A percentile compares a stretch with the other conserved stretches of the same genome.
phyloP scores from a whole-genome alignment of 2,888 invertebrate genomes.

The Andrena camellia region DNA sequence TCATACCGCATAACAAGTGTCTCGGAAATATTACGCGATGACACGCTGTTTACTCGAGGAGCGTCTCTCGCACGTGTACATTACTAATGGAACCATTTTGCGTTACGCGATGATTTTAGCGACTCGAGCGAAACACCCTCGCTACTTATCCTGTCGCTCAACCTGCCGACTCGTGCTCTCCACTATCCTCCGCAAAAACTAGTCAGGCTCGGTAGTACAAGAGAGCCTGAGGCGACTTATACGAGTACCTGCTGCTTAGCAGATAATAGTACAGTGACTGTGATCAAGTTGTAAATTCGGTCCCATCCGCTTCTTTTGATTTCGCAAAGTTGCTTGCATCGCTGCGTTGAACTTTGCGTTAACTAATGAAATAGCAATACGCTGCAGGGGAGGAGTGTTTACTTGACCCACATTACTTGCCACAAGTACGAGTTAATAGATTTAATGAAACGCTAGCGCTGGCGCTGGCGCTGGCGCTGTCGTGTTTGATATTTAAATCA shows the following conservation, averaged over 20 bases:
- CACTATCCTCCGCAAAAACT: background rate
- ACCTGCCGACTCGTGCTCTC: background rate
- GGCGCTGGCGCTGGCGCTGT: background rate
- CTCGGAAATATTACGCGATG: conserved; percentile 22
- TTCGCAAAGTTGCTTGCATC: too few relatives aligned
- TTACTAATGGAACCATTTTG: conserved; percentile 11
- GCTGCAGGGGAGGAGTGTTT: background rate
- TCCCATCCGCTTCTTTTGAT: too few relatives aligned
- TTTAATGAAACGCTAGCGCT: background rate
- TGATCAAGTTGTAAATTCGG: too few relatives aligned
- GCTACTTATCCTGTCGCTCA: background rate
- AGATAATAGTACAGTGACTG: too few relatives aligned
- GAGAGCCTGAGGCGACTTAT: background rate
- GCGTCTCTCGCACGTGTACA: conserved; percentile 13
- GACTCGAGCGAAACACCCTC: background rate
- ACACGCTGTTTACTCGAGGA: conserved; percentile 15
- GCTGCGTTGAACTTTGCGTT: background rate
- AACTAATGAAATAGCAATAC: background rate
- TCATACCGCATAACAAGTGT: conserved; percentile 22
- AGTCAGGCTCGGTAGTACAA: background rate
- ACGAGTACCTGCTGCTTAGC: too few relatives aligned
- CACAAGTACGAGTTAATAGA: background rate
- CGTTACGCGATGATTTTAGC: conserved; percentile 11
- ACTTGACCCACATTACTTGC: background rate
- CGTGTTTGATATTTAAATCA: conserved; percentile 13